Base-by-base conservation (phyloP, 2,888 invertebrate species). In the Heliconius erato region DNA sequence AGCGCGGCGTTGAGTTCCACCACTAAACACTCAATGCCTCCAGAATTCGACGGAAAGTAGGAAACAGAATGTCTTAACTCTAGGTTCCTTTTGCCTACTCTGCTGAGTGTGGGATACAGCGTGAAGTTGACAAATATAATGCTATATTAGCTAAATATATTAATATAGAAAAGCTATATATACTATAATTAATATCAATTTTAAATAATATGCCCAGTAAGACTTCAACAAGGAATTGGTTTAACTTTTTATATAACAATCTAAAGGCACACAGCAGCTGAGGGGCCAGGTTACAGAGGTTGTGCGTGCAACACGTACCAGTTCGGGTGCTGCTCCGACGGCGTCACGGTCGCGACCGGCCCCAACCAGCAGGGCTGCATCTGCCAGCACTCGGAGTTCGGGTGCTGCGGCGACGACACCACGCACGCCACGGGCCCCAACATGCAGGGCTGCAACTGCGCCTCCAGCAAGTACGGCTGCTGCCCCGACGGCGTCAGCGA, bases 271-370 rank as follows among this genome's bases (percentile, higher is more conserved):
- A 97, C 98, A 23, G 96, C 97, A 78, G 98, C 99, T 0, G 91
- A 94, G n/a, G 76, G 76, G 9, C 76, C 76, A 63, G 40, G n/a
- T 26, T 35, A 40, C 35, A 23, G 40, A 63, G 76, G 76, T 63
- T 76, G 76, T 19, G 23, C 90, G 96, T 98, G 98, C 89, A 97
- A 97, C 89, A 98, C 98, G 0, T 98, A 97, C 95, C 98, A 98
- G 90, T 98, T 98, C 90, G 99, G 99, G 3, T 99, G 99, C 90
- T 99, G 99, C 89, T 97, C 98, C 0, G 98, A 99, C 93, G 98
- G 98, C 0, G 93, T 97, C 83, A 97, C 97, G 0, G 92, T 96
- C 79, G 98, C 98, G 7, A 97, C 96, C 89, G 99, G 99, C 0
- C 93, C 93, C 9, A 89, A 89, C 79, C 89, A 90, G 65, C 91